phyloP scores from a whole-genome alignment of 2,888 invertebrate genomes.

The Aporophyla lueneburgensis region DNA sequence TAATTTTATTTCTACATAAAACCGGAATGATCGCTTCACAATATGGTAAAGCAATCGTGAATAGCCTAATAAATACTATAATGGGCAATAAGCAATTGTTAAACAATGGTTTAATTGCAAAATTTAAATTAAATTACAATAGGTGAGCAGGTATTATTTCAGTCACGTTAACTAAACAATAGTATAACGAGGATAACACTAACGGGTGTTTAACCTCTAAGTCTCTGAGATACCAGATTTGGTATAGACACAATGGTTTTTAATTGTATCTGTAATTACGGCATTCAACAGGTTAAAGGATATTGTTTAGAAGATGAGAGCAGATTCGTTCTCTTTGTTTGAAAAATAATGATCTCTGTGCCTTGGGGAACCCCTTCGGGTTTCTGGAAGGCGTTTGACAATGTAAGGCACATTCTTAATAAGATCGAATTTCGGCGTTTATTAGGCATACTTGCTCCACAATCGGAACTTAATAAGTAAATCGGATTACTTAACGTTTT shows the following conservation, averaged over 20 bases:
- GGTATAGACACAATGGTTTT: no score
- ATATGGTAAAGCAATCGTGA: slow-evolving; percentile 27
- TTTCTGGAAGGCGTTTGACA: slow-evolving; percentile 41
- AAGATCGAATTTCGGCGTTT: background rate
- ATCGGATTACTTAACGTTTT: background rate
- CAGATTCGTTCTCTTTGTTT: slow-evolving; percentile 6
- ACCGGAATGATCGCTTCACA: background rate
- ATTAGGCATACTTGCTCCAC: background rate
- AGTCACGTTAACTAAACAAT: slow-evolving; percentile 19
- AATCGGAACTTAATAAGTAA: background rate
- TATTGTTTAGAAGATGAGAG: slow-evolving; percentile 24
- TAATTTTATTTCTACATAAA: slow-evolving; percentile 29
- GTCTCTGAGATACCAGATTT: no score
- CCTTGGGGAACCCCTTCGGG: slow-evolving; percentile 47
- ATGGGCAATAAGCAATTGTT: slow-evolving; percentile 9
- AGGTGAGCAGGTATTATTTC: slow-evolving; percentile 19
- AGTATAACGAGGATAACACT: slow-evolving; percentile 14
- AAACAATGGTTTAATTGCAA: slow-evolving; percentile 24
- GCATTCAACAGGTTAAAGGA: no score
- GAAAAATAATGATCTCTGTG: slow-evolving; percentile 10
- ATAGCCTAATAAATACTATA: slow-evolving; percentile 15
- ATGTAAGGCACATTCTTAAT: slow-evolving; percentile 18
- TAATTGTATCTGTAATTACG: no score
- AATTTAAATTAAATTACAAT: slow-evolving; percentile 25
- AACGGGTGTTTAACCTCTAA: background rate